Evolutionary conservation across 2,888 invertebrate genomes (phyloP), one percentile per base, ranked within the genome.

Genomic region (Diplolepis rosae): DNA sequence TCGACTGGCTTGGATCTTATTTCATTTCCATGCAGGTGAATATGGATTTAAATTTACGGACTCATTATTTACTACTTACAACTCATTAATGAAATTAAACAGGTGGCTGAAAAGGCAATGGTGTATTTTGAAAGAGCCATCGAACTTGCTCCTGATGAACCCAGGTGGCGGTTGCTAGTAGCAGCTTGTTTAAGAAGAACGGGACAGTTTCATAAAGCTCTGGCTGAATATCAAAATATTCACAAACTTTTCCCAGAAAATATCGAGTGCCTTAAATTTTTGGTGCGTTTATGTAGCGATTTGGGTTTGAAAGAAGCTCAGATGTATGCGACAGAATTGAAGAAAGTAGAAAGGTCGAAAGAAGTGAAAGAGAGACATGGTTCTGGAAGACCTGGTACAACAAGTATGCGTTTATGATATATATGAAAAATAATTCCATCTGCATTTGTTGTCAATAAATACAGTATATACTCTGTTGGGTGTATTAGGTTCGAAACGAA

Each of bases 181-280:
- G 97, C 96, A 7, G 94, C 94, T 35, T 96, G 96, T 87, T 93
- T 95, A 83, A 91, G 96, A 48, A 91, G 96, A 79, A 94, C 94
- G 69, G 96, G 96, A 30, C 94, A 94, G 83, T 96, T 96, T 87
- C 95, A 95, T 79, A 94, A 94, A 82, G 96, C 97, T 7, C 90
- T 97, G 22, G 91, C 93, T 6, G 92, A 95, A 0, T 98, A 97
- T 89, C 95, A 96, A 89, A 92, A 93, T 79, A 94, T 98, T 83
- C 95, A 98, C 85, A 91, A 92, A 22, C 93, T 93, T 79, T 99
- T 99, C 88, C 99, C 99, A 0, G 98, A 98, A 75, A 98, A 98
- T 88, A 92, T 96, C 0, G 97, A 98, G 85, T 98, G 98, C 89
- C 90, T 98, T 67, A 95, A 96, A 89, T 93, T 96, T 86, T 91